Percentiles rank a stretch among this genome's conserved stretches.
These are phyloP conservation scores for Sussaba pulchella DNA, from an alignment of 2,888 invertebrate genomes.

Conservation along the genomic window DNA sequence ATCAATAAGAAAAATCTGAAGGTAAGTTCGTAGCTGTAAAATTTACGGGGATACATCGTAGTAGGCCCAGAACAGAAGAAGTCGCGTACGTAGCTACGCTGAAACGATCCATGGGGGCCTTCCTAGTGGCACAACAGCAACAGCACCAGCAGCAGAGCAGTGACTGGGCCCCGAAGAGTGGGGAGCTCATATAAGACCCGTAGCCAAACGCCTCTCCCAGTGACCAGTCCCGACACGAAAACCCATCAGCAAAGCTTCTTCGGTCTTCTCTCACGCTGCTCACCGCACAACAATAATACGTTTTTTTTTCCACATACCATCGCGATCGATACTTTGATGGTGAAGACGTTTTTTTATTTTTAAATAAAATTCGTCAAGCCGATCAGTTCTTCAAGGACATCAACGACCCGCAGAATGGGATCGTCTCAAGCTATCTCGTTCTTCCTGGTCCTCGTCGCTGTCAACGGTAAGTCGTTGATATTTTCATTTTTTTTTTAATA, in stretches of 20 bases:
- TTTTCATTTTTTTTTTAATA: constrained; percentile 17
- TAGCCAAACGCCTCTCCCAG: constrained; percentile 83
- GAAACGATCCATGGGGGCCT: constrained; percentile 72
- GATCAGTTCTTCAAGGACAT: constrained; percentile 64
- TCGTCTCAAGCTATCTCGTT: constrained; percentile 76
- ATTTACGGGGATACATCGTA: constrained; percentile 25
- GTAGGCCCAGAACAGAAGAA: constrained; percentile 55
- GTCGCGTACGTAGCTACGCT: constrained; percentile 41
- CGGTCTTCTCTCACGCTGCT: constrained; percentile 69
- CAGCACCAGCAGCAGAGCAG: constrained; percentile 64
- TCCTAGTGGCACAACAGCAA: constrained; percentile 72
- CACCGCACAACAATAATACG: constrained; percentile 58
- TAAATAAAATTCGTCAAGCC: constrained; percentile 28
- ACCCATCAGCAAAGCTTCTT: constrained; percentile 83
- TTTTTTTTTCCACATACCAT: constrained; percentile 38
- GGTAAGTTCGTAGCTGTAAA: constrained; percentile 6
- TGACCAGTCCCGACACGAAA: constrained; percentile 84
- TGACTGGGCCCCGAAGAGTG: constrained; percentile 79
- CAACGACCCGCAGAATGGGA: constrained; percentile 75
- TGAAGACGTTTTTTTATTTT: constrained; percentile 54
- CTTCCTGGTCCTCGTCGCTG: constrained; percentile 78
- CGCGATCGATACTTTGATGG: constrained; percentile 56
- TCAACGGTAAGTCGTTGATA: constrained; percentile 78
- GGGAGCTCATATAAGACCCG: constrained; percentile 84
- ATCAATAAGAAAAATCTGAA: constrained; percentile 50